Base-by-base conservation (phyloP, 2,797 vertebrate species). In the Coranthus polyacanthus region DNA sequence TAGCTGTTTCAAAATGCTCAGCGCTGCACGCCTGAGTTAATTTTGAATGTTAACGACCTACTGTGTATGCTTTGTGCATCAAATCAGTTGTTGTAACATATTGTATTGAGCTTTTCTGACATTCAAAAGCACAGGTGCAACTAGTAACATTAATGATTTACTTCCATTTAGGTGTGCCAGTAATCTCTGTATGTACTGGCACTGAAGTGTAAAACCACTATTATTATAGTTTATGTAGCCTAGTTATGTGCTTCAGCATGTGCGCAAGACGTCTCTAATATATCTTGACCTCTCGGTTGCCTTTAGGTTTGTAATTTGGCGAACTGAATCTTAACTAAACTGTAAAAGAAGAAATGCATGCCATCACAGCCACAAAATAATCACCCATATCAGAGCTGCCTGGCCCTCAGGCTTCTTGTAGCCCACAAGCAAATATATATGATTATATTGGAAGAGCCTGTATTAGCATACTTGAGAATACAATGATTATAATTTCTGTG, bases 161-260 rank as follows among this genome's bases (percentile, higher is more conserved):
- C 52, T 71, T 69, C 60, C 75, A 46, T 57, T 74, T 29, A 57
- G 20, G 38, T 44, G 55, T 16, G 52, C 43, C 52, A 53, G 3
- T n/a, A 21, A 17, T 9, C 46, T 39, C 47, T 39, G 34, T 24
- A 37, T 10, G 3, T 21, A 21, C 47, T 24, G 45, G 34, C 26
- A 47, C 61, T n/a, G n/a, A 52, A 43, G 22, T 66, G 65, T 50
- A 74, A 29, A 13, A 11, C 13, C 8, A 63, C 59, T 42, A 56
- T 32, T 26, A 66, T 67, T 58, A 54, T 51, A 53, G 60, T 58
- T n/a, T n/a, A n/a, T 52, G 45, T 53, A 47, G 24, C 58, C n/a
- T n/a, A n/a, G n/a, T 58, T 3, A 72, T 43, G 29, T 9, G 29
- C 8, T 32, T 32, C 29, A 32, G 10, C 29, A 32, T n/a, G n/a